Evolutionary conservation across 1,140 invertebrate genomes (phyloP), one percentile per base, ranked within the genome.

Genomic region (Chelonus insularis): DNA sequence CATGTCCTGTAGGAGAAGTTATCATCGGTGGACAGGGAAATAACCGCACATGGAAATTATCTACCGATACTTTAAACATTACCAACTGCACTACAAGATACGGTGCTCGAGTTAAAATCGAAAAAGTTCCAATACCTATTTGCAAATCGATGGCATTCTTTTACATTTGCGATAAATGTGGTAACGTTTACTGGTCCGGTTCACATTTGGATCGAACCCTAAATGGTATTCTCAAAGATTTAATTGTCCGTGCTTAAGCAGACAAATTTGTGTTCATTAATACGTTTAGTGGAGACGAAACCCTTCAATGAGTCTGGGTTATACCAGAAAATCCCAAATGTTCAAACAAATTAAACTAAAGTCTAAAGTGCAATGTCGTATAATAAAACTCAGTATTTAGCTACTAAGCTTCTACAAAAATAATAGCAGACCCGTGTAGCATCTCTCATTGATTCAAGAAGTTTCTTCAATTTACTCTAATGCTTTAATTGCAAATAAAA

Each of bases 101-200:
- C 52, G 73, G 78, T 0, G 70, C 67, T 16, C 68, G 68, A 54
- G 76, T 89, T 61, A 82, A 87, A 76, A 68, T 86, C 7, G 72
- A 84, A 9, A 72, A 74, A 48, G 66, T 88, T 60, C 83, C 84
- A 11, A 21, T 72, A 0, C 72, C 73, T 4, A 71, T 86, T 34
- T 67, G 88, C 9, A 68, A 76, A 32, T 77, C 78, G 36, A 77
- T 84, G 4, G 68, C 82, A 2, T 20, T 73, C 4, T 89, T 87
- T 74, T 88, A 85, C 66, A 73, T 88, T 23, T 90, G 88, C 70
- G 80, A 84, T 47, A 66, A 70, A 7, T 90, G 88, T 73, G 88
- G 88, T 1, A 86, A 89, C 66, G 74, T 86, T 25, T 89, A 86
- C 67, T 90, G 88, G 87, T 83, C 86, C 62, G 87, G 87, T 1